A percentile compares a stretch with the other conserved stretches of the same genome.
These are phyloP conservation scores for Panagrolaimus sp. DNA, from an alignment of 1,140 invertebrate species.

Conservation along the genomic window DNA sequence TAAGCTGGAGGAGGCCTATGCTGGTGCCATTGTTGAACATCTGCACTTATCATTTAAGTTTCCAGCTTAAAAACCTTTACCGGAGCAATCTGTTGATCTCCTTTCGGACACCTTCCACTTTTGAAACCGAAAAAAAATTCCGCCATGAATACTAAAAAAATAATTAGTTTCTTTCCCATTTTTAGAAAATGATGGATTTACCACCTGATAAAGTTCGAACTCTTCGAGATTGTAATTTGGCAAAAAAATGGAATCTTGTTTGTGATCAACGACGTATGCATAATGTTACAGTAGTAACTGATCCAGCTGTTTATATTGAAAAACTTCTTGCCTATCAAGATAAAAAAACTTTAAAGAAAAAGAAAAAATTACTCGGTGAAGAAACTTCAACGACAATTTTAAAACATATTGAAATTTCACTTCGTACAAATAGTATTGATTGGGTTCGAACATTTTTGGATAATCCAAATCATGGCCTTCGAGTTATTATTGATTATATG, in stretches of 20 bases:
- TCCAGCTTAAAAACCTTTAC: too few species aligned
- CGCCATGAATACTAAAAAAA: too few species aligned
- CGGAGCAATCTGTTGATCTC: too few species aligned
- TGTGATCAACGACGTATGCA: slow-evolving; percentile 79
- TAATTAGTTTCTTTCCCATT: slow-evolving; percentile 38
- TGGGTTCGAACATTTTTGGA: slow-evolving; percentile 97
- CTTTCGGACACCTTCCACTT: too few species aligned
- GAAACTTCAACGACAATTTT: slow-evolving; percentile 95
- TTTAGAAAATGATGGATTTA: slow-evolving; percentile 91
- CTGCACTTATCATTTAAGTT: too few species aligned
- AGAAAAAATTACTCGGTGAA: slow-evolving; percentile 87
- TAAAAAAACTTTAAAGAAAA: slow-evolving; percentile 41
- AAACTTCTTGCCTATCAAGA: slow-evolving; percentile 51
- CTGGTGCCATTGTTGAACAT: too few species aligned
- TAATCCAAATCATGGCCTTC: slow-evolving; percentile 86
- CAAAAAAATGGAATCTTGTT: slow-evolving; percentile 99
- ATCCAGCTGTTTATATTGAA: slow-evolving; percentile 52
- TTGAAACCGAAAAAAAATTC: too few species aligned
- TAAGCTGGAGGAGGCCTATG: too few species aligned
- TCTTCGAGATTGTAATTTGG: slow-evolving; percentile 87
- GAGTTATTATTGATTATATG: slow-evolving; percentile 88
- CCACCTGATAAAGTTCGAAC: slow-evolving; percentile 97
- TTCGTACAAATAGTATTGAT: slow-evolving; percentile 97
- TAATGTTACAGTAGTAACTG: slow-evolving; percentile 16
- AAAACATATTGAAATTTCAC: slow-evolving; percentile 91